phyloP scores from a whole-genome alignment of 2,888 invertebrate species.

The Drosophila birchii region DNA sequence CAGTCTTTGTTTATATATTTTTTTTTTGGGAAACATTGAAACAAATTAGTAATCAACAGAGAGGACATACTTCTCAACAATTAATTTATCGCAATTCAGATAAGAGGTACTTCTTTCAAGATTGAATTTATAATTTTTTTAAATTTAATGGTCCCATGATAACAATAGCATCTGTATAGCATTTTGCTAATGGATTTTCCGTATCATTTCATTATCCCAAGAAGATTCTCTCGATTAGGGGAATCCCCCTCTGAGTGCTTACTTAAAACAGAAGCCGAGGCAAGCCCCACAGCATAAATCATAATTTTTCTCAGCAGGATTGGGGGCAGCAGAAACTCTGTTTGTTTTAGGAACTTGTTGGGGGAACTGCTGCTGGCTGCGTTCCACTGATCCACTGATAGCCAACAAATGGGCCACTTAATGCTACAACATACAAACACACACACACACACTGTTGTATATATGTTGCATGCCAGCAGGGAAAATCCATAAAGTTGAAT shows the following conservation, averaged over 20 bases:
- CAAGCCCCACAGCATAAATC: constrained; percentile 36
- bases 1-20: not conserved
- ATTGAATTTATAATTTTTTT: no score
- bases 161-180: not conserved
- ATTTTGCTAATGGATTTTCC: constrained; percentile 19
- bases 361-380: constrained; percentile 16
- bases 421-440: constrained; percentile 30
- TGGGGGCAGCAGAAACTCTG: constrained; percentile 28
- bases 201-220: not conserved
- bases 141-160: not conserved
- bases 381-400: constrained; percentile 48
- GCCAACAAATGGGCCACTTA: constrained; percentile 56
- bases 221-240: constrained; percentile 2
- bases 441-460: not conserved
- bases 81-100: no score
- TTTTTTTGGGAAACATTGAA: not conserved
- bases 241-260: constrained; percentile 27
- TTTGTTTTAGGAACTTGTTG: constrained; percentile 35
- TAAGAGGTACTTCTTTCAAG: no score
- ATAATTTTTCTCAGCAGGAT: constrained; percentile 29
- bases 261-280: constrained; percentile 8
- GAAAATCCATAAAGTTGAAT: constrained; percentile 75
- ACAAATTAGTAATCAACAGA: no score
- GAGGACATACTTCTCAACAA: no score
- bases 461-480: constrained; percentile 55